Conservation (phyloP, 2,888 invertebrate genomes). For the Listrodromus nycthemerus region DNA sequence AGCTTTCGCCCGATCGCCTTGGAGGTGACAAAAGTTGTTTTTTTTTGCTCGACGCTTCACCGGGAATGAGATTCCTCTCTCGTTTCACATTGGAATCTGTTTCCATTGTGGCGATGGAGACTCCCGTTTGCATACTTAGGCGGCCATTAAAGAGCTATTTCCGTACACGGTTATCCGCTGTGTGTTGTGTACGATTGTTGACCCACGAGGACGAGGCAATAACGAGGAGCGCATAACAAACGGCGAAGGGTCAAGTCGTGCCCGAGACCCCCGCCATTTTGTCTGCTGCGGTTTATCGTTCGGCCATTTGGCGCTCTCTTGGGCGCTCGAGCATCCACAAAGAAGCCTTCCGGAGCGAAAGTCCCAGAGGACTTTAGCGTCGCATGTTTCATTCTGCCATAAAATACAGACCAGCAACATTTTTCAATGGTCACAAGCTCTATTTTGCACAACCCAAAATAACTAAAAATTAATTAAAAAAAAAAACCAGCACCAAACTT, state of each 20-base stretch:
- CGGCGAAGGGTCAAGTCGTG: slow-evolving; percentile 63
- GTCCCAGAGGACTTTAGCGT: slow-evolving; percentile 9
- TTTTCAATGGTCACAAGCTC: neutral
- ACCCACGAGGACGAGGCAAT: slow-evolving; percentile 46
- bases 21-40: neutral
- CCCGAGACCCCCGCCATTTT: slow-evolving; percentile 53
- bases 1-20: slow-evolving; percentile 13
- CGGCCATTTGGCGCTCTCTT: slow-evolving; percentile 41
- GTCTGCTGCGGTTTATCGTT: slow-evolving; percentile 36
- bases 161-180: slow-evolving; percentile 8
- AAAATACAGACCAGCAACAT: slow-evolving; percentile 13
- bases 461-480: neutral
- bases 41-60: slow-evolving; percentile 6
- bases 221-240: slow-evolving; percentile 66
- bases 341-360: slow-evolving; percentile 32
- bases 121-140: slow-evolving; percentile 33
- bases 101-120: slow-evolving; percentile 47
- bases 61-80: slow-evolving; percentile 53
- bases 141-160: slow-evolving; percentile 39
- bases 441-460: neutral
- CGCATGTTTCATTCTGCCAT: slow-evolving; percentile 17
- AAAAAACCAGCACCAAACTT: slow-evolving; percentile 8
- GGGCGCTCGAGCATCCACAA: slow-evolving; percentile 5
- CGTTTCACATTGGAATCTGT: slow-evolving; percentile 54
- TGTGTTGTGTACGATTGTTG: slow-evolving; percentile 28